phyloP scores from a whole-genome alignment of 1,140 invertebrate genomes.

The Cotesia vestalis region DNA sequence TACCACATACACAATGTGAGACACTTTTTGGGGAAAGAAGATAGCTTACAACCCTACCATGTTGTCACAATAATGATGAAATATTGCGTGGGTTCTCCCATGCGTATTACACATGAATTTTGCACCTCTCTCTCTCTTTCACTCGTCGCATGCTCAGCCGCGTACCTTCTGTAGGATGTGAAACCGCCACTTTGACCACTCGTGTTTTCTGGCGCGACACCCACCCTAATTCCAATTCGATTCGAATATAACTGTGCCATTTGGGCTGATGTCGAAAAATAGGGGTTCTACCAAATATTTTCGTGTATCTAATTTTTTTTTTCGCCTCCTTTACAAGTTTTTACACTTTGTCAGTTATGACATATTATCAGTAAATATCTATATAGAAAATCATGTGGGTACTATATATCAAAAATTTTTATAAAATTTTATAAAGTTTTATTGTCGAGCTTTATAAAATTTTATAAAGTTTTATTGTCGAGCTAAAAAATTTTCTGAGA shows the following conservation, averaged over 20 bases:
- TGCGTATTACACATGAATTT: constrained; percentile 34
- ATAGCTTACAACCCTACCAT: constrained; percentile 45
- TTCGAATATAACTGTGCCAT: constrained; percentile 43
- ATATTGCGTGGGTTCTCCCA: constrained; percentile 61
- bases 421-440: too few relatives aligned
- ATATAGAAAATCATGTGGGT: not conserved
- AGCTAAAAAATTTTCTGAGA: not conserved
- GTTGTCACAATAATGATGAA: constrained; percentile 67
- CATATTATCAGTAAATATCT: not conserved
- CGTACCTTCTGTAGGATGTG: constrained; percentile 1
- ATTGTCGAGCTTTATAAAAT: too few relatives aligned
- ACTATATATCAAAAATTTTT: not conserved
- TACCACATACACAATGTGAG: constrained; percentile 5
- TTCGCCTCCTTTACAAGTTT: not conserved
- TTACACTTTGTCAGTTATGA: not conserved
- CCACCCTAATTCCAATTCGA: constrained; percentile 39
- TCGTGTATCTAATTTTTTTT: not conserved
- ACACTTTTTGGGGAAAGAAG: constrained; percentile 29
- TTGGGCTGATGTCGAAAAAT: constrained; percentile 1
- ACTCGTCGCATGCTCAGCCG: not conserved
- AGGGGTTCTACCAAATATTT: constrained; percentile 18
- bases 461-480: constrained; percentile 13
- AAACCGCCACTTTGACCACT: constrained; percentile 22
- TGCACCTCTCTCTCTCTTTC: not conserved
- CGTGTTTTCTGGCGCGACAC: constrained; percentile 8